Base-by-base conservation (phyloP, 2,888 invertebrate genomes). In the Erpobdella octoculata region DNA sequence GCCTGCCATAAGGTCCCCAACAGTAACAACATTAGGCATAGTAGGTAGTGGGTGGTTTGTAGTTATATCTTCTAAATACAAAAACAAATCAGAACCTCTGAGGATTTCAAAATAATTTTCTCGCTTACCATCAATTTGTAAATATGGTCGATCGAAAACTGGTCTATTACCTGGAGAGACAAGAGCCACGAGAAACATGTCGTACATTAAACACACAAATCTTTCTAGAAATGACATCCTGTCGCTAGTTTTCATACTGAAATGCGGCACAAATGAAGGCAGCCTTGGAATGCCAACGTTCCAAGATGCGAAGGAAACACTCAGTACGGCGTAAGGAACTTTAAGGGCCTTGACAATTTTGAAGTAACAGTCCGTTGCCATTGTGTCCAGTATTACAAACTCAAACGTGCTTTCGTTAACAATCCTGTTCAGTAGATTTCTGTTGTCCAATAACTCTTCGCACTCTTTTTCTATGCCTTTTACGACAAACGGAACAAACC, bases 1-100 rank as follows among this genome's bases (percentile, higher is more conserved):
- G 21, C 65, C 65, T 18, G 61, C 67, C 69, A 69, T 41, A 33
- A 72, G 48, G 53, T 72, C 72, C 1, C 72, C 69, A 18, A 72
- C 41, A 35, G 41, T 61, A 28, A 70, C 31, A 31, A 53, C 59
- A 53, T 70, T 36, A 25, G 72, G 72, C 69, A 46, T 72, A n/a
- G 38, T 21, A 2, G 72, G 68, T 21, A n/a, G 37, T 6, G 72
- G 69, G 35, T 69, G 70, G 28, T 69, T 48, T 4, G 70, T 18
- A 12, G 69, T 21, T 46, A 59, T 18, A 38, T 72, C 69, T 62
- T 72, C 72, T 53, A 72, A 48, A 37, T 59, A 67, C 53, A 72
- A 46, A 35, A 18, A 46, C n/a, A 69, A 35, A 28, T 35, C 35
- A 15, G 69, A 53, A 15, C 21, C 58, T 28, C 31, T 31, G 3